Evolutionary conservation across 2,888 invertebrate species (phyloP), one percentile per base, ranked within the genome.

Genomic region (Thecocarcelia acutangulata): DNA sequence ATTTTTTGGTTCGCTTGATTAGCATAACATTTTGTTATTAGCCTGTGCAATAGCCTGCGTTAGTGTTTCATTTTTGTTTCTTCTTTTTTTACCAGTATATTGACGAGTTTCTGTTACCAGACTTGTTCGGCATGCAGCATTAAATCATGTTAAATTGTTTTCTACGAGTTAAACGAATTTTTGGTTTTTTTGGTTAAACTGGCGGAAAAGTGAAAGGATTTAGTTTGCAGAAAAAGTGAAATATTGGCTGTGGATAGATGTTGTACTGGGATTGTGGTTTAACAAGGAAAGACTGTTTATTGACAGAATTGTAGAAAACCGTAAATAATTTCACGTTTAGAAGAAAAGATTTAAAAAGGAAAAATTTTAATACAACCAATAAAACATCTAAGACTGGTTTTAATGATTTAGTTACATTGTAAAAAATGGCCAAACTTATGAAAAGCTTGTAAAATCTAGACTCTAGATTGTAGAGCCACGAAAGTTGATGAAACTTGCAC

Each of bases 341-440:
- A 9, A 6, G 1, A 33, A 5, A 24, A 37, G 48, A 68, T 83
- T 84, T 84, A 85, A 86, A 84, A 84, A 86, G 84, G 85, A 86
- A 86, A 87, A 87, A 87, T 87, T 87, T 87, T 87, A 87, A 88
- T 80, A 80, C 70, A 75, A 58, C 69, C 64, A 80, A n/a, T n/a
- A n/a, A n/a, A n/a, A n/a, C n/a, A n/a, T n/a, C n/a, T n/a, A n/a
- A n/a, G n/a, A n/a, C n/a, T n/a, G n/a, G n/a, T n/a, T n/a, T n/a
- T n/a, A n/a, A n/a, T n/a, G n/a, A n/a, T n/a, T n/a, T n/a, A n/a
- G n/a, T n/a, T n/a, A n/a, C n/a, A n/a, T n/a, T n/a, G n/a, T n/a
- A n/a, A n/a, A n/a, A n/a, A n/a, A n/a, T n/a, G n/a, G n/a, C n/a
- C n/a, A n/a, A n/a, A n/a, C n/a, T n/a, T n/a, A n/a, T n/a, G n/a